Evolutionary conservation across 2,113 vertebrate species (phyloP), one percentile per base, ranked within the genome.

Genomic region (Hippocampus comes): DNA sequence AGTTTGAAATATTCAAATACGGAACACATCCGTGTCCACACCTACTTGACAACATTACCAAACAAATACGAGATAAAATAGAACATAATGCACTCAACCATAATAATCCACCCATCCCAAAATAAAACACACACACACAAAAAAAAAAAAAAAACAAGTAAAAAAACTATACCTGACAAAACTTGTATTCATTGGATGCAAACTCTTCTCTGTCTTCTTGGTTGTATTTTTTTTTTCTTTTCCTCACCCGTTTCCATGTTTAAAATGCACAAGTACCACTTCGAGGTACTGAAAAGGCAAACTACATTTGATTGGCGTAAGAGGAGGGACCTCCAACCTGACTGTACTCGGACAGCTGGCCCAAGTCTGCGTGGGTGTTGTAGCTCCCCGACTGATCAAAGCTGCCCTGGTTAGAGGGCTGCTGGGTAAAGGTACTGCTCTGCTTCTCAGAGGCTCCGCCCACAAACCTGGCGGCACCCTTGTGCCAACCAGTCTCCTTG

Each of bases 401-500:
- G 88, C 88, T 93, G 15, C 94, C 94, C 92, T 96, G 95, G 89
- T 83, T 91, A 88, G 91, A 89, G 34, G 90, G 72, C 74, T 91
- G 95, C 80, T 93, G 96, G 88, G 83, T 94, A n/a, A 94, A 95
- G 84, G 93, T 83, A 43, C 93, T 82, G 0, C 93, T 74, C 74
- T 95, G 95, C 84, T 97, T 99, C 88, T 97, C 95, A 80, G 94
- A 90, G 12, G 92, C 76, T 4, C 93, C 93, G 0, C 85, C 81
- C 21, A 94, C 46, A 14, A 95, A 93, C 65, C 92, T 91, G 55
- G 94, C 92, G 61, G 93, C 84, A 11, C 94, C 95, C 84, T 97
- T 95, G 74, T 98, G 97, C 97, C 97, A 99, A 68, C 94, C 89
- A 0, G 97, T 99, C 92, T 99, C 97, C 91, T 99, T 99, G 87